These are phyloP conservation scores for Psittacara wagleri DNA, from an alignment of 2,113 vertebrate genomes.

Conservation along the genomic window DNA sequence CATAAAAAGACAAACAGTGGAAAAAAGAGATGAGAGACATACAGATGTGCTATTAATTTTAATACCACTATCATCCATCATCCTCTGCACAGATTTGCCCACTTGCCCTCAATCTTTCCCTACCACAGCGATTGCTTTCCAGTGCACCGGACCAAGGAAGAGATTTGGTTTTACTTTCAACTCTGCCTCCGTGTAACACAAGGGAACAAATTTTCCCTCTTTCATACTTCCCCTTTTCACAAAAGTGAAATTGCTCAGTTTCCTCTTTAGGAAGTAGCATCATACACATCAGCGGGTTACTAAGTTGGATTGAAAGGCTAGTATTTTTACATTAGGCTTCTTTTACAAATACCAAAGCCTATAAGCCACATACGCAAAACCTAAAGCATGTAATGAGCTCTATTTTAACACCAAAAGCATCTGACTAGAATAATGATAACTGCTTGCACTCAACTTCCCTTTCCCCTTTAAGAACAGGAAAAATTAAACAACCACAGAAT, in stretches of 20 bases:
- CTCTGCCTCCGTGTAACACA: fast-evolving
- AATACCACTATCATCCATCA: neutral
- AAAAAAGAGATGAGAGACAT: neutral
- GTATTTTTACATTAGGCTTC: neutral
- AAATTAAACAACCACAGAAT: neutral
- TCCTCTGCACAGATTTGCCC: neutral
- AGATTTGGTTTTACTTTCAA: neutral
- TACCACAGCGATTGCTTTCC: neutral
- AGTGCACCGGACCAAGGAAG: neutral
- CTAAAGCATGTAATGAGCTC: neutral
- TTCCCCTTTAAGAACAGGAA: neutral
- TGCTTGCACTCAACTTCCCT: neutral
- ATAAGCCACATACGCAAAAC: neutral
- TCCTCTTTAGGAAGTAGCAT: neutral
- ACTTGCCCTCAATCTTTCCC: neutral
- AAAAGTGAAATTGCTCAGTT: neutral
- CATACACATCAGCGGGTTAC: neutral
- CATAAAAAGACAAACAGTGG: neutral
- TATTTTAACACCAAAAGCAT: neutral
- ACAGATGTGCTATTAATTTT: neutral
- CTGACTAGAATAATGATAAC: neutral
- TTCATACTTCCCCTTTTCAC: neutral
- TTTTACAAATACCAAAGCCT: neutral
- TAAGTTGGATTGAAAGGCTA: neutral
- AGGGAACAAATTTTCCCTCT: neutral